Percentiles rank a stretch among this genome's conserved stretches.
Evolutionary conservation across 2,797 vertebrate genomes (phyloP).

Genomic region (Anolis apletophallus): DNA sequence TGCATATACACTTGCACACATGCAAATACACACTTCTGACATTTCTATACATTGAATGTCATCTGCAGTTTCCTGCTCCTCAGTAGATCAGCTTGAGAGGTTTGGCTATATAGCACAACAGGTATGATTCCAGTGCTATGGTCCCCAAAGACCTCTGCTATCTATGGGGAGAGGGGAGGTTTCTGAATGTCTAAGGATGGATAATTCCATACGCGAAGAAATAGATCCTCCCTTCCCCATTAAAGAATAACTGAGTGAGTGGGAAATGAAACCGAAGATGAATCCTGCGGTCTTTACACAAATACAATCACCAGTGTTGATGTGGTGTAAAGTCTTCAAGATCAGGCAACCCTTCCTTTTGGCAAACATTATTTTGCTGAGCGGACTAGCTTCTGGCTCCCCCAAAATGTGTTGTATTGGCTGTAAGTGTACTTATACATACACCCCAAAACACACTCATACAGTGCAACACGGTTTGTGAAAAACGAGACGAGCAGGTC

Average conservation of each 20-base stretch:
- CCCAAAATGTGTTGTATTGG: background rate
- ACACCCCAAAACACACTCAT: constrained; percentile 44
- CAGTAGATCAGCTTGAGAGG: constrained; percentile 5
- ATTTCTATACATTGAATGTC: constrained; percentile 24
- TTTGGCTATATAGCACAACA: background rate
- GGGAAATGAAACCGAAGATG: constrained; percentile 32
- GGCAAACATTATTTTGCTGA: background rate
- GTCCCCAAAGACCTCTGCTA: constrained; percentile 6
- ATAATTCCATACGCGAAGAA: constrained; percentile 16
- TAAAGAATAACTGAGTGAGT: constrained; percentile 20
- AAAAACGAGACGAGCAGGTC: constrained; percentile 83
- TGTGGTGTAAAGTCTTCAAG: background rate
- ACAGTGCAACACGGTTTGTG: constrained; percentile 70
- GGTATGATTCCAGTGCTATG: constrained; percentile 32
- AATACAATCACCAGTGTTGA: background rate
- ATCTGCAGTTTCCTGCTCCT: constrained; percentile 51
- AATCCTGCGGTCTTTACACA: constrained; percentile 43
- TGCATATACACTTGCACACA: constrained; percentile 26
- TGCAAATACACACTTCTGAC: background rate
- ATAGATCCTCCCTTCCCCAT: constrained; percentile 18
- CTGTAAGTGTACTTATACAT: background rate
- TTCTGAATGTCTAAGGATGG: constrained; percentile 8
- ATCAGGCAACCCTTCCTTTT: background rate
- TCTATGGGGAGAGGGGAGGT: background rate
- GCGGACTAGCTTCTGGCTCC: background rate